Conservation (phyloP, 1,140 invertebrate genomes). For the Bombus terrestris region DNA sequence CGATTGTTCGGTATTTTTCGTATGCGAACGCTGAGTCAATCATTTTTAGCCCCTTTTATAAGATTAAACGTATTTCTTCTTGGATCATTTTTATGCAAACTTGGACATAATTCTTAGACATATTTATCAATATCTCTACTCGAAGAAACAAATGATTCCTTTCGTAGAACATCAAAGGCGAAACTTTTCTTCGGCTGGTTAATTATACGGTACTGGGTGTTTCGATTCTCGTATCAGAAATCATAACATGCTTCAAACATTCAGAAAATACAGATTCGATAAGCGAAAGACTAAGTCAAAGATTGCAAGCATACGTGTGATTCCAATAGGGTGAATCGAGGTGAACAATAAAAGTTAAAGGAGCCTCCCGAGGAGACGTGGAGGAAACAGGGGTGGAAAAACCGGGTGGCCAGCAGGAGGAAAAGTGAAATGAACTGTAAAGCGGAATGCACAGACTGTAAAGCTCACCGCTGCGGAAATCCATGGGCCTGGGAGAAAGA, state of each 20-base stretch:
- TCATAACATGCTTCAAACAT: not conserved
- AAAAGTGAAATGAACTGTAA: constrained; percentile 78
- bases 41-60: too few species aligned
- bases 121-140: too few species aligned
- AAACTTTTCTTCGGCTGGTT: too few species aligned
- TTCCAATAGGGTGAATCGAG: not conserved
- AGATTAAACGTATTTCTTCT: too few species aligned
- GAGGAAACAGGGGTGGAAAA: constrained; percentile 10
- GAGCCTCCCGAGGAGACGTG: not conserved
- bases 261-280: not conserved
- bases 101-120: too few species aligned
- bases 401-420: not conserved
- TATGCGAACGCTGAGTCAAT: too few species aligned
- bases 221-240: too few species aligned
- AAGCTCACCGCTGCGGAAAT: constrained; percentile 57
- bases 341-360: constrained; percentile 38
- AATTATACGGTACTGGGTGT: too few species aligned
- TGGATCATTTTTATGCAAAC: too few species aligned
- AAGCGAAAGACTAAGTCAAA: not conserved
- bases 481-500: constrained; percentile 40
- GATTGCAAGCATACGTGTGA: not conserved
- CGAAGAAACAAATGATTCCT: too few species aligned
- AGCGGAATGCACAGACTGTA: constrained; percentile 78
- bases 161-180: too few species aligned
- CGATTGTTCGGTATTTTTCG: too few species aligned